These are phyloP conservation scores for Lithophane semibrunnea DNA, from an alignment of 2,888 invertebrate genomes.

Conservation along the genomic window DNA sequence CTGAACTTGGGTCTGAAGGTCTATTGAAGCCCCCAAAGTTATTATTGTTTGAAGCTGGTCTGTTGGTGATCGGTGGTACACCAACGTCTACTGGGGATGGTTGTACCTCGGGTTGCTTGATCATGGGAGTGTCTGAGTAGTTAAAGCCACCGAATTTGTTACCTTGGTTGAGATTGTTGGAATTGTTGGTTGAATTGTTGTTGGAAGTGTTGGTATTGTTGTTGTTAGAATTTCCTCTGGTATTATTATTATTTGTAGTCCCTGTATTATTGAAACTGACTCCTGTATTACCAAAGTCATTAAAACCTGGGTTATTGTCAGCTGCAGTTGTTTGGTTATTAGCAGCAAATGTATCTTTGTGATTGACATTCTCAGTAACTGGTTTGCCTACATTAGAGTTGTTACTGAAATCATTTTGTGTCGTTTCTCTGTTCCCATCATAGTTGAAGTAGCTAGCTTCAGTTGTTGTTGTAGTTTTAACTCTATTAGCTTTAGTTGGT, in stretches of 20 bases:
- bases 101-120: slow-evolving; percentile 78
- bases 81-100: slow-evolving; percentile 74
- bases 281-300: slow-evolving; percentile 17
- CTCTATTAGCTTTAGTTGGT: slow-evolving; percentile 52
- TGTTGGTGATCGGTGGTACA: slow-evolving; percentile 83
- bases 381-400: slow-evolving; percentile 22
- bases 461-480: slow-evolving; percentile 31
- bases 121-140: slow-evolving; percentile 63
- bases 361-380: slow-evolving; percentile 30
- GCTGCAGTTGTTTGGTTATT: slow-evolving; percentile 25
- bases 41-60: slow-evolving; percentile 67
- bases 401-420: slow-evolving; percentile 23
- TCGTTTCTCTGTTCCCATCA: slow-evolving; percentile 20
- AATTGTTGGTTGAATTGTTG: not conserved
- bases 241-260: not conserved
- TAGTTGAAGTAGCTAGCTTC: slow-evolving; percentile 15
- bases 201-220: not conserved
- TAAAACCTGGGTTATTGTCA: slow-evolving; percentile 2
- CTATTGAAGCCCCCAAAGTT: slow-evolving; percentile 22
- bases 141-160: slow-evolving; percentile 28
- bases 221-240: not conserved
- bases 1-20: not conserved
- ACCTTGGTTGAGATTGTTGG: slow-evolving; percentile 30
- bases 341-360: not conserved
- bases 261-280: not conserved